These are phyloP conservation scores for Diaperis boleti DNA, from an alignment of 2,888 invertebrate genomes.

Conservation along the genomic window DNA sequence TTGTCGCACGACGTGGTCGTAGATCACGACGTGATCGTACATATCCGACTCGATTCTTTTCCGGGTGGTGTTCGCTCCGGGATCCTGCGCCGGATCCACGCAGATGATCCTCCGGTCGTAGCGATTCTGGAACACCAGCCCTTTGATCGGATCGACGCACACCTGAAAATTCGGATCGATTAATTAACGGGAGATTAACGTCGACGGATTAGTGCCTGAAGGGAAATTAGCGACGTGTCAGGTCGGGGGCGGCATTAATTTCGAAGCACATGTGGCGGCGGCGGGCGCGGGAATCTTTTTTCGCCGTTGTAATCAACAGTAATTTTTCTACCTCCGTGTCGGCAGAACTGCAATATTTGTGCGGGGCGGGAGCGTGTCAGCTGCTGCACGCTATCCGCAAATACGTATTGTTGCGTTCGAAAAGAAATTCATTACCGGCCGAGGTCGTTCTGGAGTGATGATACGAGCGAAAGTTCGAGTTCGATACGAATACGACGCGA, in stretches of 20 bases:
- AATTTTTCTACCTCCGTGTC: background rate
- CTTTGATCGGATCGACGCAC: conserved; percentile 78
- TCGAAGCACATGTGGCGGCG: background rate
- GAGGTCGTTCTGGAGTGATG: too few species aligned
- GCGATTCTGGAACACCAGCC: conserved; percentile 83
- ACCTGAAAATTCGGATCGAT: conserved; percentile 62
- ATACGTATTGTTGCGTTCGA: too few species aligned
- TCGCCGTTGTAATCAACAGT: too few species aligned
- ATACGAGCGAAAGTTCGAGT: too few species aligned
- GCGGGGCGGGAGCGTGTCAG: conserved; percentile 4
- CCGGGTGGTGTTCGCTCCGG: conserved; percentile 78
- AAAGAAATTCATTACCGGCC: too few species aligned
- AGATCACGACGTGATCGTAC: conserved; percentile 82
- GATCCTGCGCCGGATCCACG: conserved; percentile 74
- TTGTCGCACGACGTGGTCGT: conserved; percentile 81
- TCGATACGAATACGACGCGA: too few species aligned
- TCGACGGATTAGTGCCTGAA: conserved; percentile 2
- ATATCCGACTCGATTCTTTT: conserved; percentile 73
- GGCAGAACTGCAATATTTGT: conserved; percentile 5
- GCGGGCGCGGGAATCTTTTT: background rate
- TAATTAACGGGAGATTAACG: conserved; percentile 15
- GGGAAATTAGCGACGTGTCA: conserved; percentile 22
- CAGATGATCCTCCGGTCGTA: conserved; percentile 83
- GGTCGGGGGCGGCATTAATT: conserved; percentile 10
- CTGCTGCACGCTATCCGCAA: conserved; percentile 12